Percentiles rank a stretch among this genome's conserved stretches.
phyloP scores from a whole-genome alignment of 2,113 vertebrate genomes.

The Planiliza haematocheilus region DNA sequence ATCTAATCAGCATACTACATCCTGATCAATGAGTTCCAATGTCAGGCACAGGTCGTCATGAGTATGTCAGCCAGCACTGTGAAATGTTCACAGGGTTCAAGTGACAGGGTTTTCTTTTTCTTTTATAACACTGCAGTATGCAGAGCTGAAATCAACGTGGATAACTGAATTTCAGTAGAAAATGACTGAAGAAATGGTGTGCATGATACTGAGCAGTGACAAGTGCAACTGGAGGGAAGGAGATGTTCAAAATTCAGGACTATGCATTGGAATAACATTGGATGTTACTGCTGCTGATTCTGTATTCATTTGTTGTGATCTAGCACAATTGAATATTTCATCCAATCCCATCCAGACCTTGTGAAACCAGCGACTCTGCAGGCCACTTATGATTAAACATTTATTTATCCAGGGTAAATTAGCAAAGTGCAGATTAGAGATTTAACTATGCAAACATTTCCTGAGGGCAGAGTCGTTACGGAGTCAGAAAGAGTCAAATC shows the following conservation, averaged over 20 bases:
- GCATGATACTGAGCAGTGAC: not conserved
- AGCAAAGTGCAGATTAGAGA: constrained; percentile 7
- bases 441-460: constrained; percentile 11
- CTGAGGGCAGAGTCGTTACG: not conserved
- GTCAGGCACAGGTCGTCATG: not conserved
- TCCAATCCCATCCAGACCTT: too few relatives aligned
- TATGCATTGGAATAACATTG: too few relatives aligned
- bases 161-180: not conserved
- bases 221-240: too few relatives aligned
- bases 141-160: not conserved
- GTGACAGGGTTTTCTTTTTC: too few relatives aligned
- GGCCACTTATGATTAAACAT: not conserved
- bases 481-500: not conserved
- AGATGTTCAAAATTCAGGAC: too few relatives aligned
- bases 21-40: not conserved
- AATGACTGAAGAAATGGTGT: not conserved
- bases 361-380: not conserved
- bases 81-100: not conserved
- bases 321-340: not conserved
- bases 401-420: constrained; percentile 9
- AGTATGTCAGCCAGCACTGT: not conserved
- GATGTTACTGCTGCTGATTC: not conserved
- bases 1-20: not conserved
- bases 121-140: not conserved
- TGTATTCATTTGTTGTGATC: not conserved